Percentiles rank a stretch among this genome's conserved stretches.
phyloP scores from a whole-genome alignment of 2,797 vertebrate species.

The Mus minutoides region DNA sequence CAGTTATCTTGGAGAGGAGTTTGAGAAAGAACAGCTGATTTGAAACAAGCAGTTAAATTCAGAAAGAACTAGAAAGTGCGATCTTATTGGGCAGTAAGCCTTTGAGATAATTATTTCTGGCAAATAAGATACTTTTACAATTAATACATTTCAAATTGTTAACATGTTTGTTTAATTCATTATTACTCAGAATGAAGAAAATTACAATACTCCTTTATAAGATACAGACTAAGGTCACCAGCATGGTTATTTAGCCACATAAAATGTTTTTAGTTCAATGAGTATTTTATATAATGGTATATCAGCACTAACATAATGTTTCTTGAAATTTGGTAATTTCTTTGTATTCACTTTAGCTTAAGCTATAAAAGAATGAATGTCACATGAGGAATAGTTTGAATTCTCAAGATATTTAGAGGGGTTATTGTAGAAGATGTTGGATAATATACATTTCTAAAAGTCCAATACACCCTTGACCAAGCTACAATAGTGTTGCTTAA shows the following conservation, averaged over 20 bases:
- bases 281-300: conserved; percentile 61
- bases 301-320: conserved; percentile 65
- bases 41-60: neutral
- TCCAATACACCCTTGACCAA: conserved; percentile 77
- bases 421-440: conserved; percentile 75
- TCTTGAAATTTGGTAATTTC: conserved; percentile 81
- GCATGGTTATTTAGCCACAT: conserved; percentile 57
- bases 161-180: neutral
- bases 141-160: neutral
- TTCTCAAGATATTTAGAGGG: conserved; percentile 79
- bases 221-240: neutral
- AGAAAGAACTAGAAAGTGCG: neutral
- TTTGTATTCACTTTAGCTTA: conserved; percentile 83
- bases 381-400: conserved; percentile 82
- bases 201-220: neutral
- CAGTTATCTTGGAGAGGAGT: neutral
- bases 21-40: neutral
- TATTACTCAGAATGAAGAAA: neutral
- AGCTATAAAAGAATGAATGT: conserved; percentile 79
- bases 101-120: neutral
- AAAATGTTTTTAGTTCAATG: conserved; percentile 51
- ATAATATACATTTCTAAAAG: conserved; percentile 82
- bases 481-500: conserved; percentile 63
- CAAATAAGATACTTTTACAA: neutral
- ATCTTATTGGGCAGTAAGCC: neutral